Percentiles rank a stretch among this genome's conserved stretches.
Evolutionary conservation across 2,797 vertebrate species (phyloP).

Genomic region (Odontamblyopus lacepedii): DNA sequence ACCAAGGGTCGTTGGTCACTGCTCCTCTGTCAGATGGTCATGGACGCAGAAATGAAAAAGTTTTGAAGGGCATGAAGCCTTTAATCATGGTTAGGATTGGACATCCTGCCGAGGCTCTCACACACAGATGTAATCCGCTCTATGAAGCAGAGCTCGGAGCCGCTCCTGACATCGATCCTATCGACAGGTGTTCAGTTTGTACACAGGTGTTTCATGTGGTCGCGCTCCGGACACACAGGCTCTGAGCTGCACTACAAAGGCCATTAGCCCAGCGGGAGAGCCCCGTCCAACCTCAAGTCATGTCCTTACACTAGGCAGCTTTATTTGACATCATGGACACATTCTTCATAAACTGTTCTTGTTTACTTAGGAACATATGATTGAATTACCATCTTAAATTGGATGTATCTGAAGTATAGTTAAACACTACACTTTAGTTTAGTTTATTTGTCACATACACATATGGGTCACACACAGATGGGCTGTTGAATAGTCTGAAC

Average conservation of each 20-base stretch:
- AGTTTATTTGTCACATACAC: no score
- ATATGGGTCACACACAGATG: no score
- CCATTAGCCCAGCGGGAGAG: constrained; percentile 45
- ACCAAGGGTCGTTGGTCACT: constrained; percentile 1
- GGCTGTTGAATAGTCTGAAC: no score
- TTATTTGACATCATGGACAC: constrained; percentile 54
- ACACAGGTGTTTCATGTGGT: constrained; percentile 61
- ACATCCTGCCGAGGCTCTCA: constrained; percentile 61
- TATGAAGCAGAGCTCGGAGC: constrained; percentile 58
- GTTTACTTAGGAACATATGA: not conserved
- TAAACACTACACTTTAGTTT: no score
- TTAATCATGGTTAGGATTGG: constrained; percentile 59
- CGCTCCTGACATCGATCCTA: constrained; percentile 64
- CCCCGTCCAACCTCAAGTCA: constrained; percentile 38
- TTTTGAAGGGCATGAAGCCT: constrained; percentile 65
- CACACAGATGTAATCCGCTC: constrained; percentile 62
- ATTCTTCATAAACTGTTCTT: constrained; percentile 10
- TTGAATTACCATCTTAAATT: not conserved
- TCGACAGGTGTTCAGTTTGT: constrained; percentile 57
- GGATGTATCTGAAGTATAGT: not conserved
- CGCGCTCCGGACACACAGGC: constrained; percentile 54
- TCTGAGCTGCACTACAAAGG: constrained; percentile 62
- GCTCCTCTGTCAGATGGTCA: not conserved
- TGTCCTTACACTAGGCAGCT: constrained; percentile 47
- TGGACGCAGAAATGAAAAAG: constrained; percentile 34